Percentiles rank a stretch among this genome's conserved stretches.
These are phyloP conservation scores for Phrynosoma platyrhinos DNA, from an alignment of 2,113 vertebrate species.

Conservation along the genomic window DNA sequence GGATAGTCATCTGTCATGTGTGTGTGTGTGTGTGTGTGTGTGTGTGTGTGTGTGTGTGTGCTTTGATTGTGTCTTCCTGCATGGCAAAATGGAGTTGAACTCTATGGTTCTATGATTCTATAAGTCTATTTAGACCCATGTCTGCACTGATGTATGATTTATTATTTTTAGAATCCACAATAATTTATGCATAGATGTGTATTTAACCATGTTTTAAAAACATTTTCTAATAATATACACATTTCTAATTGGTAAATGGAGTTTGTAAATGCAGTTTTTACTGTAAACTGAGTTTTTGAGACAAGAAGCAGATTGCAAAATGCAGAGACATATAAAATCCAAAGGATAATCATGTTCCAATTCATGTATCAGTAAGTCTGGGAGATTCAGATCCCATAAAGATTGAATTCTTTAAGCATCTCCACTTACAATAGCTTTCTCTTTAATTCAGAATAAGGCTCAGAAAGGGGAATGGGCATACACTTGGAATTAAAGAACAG, in stretches of 20 bases:
- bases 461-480: neutral
- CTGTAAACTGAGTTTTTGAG: neutral
- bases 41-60: too few species aligned
- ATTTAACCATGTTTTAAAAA: neutral
- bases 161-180: neutral
- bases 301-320: neutral
- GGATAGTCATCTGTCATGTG: too few species aligned
- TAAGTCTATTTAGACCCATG: neutral
- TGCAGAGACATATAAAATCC: neutral
- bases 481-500: neutral
- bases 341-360: neutral
- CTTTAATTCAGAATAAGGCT: neutral
- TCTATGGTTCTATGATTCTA: too few species aligned
- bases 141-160: neutral
- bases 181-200: neutral
- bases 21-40: too few species aligned
- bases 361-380: neutral
- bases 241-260: neutral
- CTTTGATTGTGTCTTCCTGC: too few species aligned
- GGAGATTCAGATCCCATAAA: neutral
- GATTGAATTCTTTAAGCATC: neutral
- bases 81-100: too few species aligned
- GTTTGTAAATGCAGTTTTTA: too few species aligned
- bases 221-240: neutral
- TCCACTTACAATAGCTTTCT: neutral